Percentiles rank a stretch among this genome's conserved stretches.
These are phyloP conservation scores for Cossypha heuglini DNA, from an alignment of 2,797 vertebrate genomes.

Conservation along the genomic window DNA sequence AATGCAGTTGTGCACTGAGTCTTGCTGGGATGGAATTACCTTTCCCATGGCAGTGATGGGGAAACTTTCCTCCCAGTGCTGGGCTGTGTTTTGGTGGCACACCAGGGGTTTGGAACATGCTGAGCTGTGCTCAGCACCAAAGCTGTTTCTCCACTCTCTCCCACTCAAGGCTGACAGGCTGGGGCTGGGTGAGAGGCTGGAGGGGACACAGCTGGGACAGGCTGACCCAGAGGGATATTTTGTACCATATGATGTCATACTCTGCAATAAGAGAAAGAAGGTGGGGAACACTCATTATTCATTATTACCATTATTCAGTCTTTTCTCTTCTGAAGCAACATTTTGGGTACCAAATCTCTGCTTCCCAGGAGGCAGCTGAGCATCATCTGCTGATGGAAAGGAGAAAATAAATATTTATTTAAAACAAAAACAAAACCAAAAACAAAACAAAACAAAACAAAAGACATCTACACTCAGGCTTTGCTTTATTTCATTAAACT, in stretches of 20 bases:
- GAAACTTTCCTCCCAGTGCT: background rate
- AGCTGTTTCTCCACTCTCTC: background rate
- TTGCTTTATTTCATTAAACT: background rate
- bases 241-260: background rate
- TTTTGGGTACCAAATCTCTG: fast-evolving
- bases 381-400: background rate
- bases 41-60: background rate
- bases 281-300: background rate
- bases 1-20: background rate
- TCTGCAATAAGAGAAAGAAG: background rate
- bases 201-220: background rate
- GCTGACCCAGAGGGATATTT: background rate
- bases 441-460: no score
- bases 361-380: background rate
- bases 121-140: background rate
- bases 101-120: background rate
- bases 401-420: background rate
- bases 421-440: no score
- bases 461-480: background rate
- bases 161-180: background rate
- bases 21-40: background rate
- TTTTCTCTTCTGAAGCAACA: background rate
- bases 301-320: background rate
- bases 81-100: background rate
- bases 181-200: background rate